Evolutionary conservation across 2,888 invertebrate species (phyloP).

Genomic region (Megaustenia siamemsis): DNA sequence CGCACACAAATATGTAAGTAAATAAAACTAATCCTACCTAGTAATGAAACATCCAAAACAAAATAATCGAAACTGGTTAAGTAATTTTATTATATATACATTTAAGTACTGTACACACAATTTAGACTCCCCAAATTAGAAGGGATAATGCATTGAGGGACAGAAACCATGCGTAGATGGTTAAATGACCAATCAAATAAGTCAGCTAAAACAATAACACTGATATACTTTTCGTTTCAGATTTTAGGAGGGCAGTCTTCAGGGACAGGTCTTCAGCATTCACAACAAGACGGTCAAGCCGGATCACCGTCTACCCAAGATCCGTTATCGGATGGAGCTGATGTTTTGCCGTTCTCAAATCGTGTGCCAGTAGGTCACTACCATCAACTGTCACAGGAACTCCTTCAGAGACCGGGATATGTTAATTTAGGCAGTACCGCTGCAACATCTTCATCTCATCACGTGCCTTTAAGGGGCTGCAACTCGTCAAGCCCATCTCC

Average conservation of each 20-base stretch:
- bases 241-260: slow-evolving; percentile 15
- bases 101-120: too few species aligned
- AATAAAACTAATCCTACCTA: too few species aligned
- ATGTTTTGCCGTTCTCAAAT: neutral
- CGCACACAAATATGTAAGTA: too few species aligned
- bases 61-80: too few species aligned
- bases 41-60: too few species aligned
- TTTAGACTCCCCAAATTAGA: too few species aligned
- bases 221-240: too few species aligned
- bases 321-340: neutral
- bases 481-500: slow-evolving; percentile 52
- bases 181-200: too few species aligned
- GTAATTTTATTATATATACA: too few species aligned
- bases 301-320: neutral
- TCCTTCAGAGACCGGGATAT: slow-evolving; percentile 29
- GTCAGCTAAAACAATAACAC: too few species aligned
- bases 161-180: too few species aligned
- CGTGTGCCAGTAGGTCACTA: neutral
- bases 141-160: too few species aligned
- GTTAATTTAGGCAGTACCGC: slow-evolving; percentile 12
- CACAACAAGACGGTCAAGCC: neutral
- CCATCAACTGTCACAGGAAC: slow-evolving; percentile 12
- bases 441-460: slow-evolving; percentile 22
- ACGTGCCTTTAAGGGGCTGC: slow-evolving; percentile 46
- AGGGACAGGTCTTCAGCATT: neutral